Conservation (phyloP, 2,888 invertebrate genomes). For the Scaeva pyrastri region DNA sequence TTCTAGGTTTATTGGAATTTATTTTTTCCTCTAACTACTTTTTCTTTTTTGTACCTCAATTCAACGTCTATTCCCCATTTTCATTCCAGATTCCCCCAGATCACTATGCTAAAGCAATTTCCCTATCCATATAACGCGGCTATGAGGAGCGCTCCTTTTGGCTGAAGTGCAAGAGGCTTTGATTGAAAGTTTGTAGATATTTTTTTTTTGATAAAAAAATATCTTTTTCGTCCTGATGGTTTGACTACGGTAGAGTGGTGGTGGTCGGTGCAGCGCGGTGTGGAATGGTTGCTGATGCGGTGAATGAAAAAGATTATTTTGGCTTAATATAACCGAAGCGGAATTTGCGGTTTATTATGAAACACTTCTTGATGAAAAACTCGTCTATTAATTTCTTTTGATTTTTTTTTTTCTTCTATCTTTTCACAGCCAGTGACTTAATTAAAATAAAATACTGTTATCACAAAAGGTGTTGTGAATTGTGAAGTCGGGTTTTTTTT, state of each 20-base stretch:
- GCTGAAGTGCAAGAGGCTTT: constrained; percentile 18
- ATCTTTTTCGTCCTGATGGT: constrained; percentile 22
- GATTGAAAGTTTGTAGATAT: constrained; percentile 39
- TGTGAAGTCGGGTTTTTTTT: constrained; percentile 36
- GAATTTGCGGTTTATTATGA: constrained; percentile 57
- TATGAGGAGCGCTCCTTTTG: neutral
- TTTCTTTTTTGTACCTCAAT: constrained; percentile 19
- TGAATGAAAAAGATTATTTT: neutral
- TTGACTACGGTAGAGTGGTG: neutral
- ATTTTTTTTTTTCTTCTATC: neutral
- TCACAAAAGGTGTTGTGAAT: constrained; percentile 27
- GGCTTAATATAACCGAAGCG: constrained; percentile 19
- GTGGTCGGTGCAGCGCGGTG: too few relatives aligned
- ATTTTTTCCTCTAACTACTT: constrained; percentile 1
- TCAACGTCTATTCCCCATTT: neutral
- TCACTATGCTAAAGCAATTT: constrained; percentile 4
- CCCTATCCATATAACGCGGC: neutral
- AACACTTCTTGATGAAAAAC: constrained; percentile 37
- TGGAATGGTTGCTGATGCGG: too few relatives aligned
- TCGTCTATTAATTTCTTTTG: constrained; percentile 9
- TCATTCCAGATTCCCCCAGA: too few relatives aligned
- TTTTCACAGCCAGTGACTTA: constrained; percentile 42
- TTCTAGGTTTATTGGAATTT: constrained; percentile 47
- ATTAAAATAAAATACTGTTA: constrained; percentile 51
- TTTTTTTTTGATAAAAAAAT: neutral